Percentiles rank a stretch among this genome's conserved stretches.
Evolutionary conservation across 2,888 invertebrate genomes (phyloP).

Genomic region (Cheiracanthium punctorium): DNA sequence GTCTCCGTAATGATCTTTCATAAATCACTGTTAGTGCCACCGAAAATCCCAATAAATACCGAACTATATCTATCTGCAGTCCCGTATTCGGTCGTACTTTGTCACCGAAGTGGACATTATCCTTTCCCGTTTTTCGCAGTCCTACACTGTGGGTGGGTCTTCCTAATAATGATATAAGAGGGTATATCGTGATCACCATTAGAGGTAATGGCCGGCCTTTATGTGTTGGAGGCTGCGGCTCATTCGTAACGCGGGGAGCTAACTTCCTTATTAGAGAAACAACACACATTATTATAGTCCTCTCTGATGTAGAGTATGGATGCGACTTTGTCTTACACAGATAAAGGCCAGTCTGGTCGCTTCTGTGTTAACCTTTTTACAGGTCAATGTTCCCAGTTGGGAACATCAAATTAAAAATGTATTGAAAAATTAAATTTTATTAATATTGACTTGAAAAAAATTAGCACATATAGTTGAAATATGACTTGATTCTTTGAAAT

Average conservation of each 20-base stretch:
- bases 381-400: no score
- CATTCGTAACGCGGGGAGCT: neutral
- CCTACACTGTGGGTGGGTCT: neutral
- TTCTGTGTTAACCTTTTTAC: no score
- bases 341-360: no score
- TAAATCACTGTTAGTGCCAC: neutral
- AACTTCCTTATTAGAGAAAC: neutral
- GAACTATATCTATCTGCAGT: no score
- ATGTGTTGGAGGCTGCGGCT: neutral
- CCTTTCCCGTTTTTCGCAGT: neutral
- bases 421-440: no score
- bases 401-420: no score
- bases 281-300: neutral
- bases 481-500: no score
- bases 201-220: neutral
- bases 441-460: no score
- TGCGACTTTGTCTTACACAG: no score
- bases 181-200: neutral
- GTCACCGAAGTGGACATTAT: neutral
- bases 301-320: no score
- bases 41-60: neutral
- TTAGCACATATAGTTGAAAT: no score
- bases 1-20: no score
- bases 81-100: neutral
- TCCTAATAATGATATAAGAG: constrained; percentile 4